Conservation (phyloP, 2,888 invertebrate species). For the Ophion slaviceki region DNA sequence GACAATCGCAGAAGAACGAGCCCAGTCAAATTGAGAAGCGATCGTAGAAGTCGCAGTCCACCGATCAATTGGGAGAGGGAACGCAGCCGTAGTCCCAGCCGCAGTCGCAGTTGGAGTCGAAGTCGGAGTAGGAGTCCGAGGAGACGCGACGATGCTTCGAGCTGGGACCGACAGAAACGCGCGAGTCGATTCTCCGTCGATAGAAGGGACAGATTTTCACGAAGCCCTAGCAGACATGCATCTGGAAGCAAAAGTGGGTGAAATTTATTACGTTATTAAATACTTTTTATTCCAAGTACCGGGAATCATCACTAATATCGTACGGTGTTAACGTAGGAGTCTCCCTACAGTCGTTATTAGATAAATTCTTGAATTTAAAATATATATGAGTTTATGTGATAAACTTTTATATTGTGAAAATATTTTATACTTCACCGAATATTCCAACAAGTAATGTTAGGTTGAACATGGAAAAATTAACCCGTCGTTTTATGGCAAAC, state of each 20-base stretch:
- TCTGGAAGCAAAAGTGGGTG: slow-evolving; percentile 35
- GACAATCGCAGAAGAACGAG: slow-evolving; percentile 73
- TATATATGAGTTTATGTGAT: too few species aligned
- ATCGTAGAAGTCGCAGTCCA: slow-evolving; percentile 74
- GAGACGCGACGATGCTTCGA: slow-evolving; percentile 72
- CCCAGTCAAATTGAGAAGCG: slow-evolving; percentile 65
- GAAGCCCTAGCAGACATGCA: slow-evolving; percentile 74
- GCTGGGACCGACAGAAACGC: slow-evolving; percentile 59
- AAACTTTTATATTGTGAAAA: too few species aligned
- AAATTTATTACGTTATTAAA: slow-evolving; percentile 2
- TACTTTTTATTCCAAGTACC: neutral
- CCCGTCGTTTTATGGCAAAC: too few species aligned
- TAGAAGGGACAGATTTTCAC: slow-evolving; percentile 75
- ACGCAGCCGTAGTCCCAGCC: slow-evolving; percentile 75
- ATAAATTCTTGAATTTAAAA: too few species aligned
- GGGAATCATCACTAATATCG: too few species aligned
- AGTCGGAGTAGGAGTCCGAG: slow-evolving; percentile 79
- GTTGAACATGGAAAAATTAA: too few species aligned
- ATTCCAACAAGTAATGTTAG: too few species aligned
- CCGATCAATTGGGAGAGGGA: slow-evolving; percentile 74
- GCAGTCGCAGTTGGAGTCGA: slow-evolving; percentile 77
- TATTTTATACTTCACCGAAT: too few species aligned
- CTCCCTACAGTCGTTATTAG: too few species aligned
- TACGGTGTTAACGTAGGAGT: too few species aligned
- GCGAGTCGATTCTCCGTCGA: slow-evolving; percentile 70